phyloP scores from a whole-genome alignment of 2,797 vertebrate species.

The Sebastiscus tertius region DNA sequence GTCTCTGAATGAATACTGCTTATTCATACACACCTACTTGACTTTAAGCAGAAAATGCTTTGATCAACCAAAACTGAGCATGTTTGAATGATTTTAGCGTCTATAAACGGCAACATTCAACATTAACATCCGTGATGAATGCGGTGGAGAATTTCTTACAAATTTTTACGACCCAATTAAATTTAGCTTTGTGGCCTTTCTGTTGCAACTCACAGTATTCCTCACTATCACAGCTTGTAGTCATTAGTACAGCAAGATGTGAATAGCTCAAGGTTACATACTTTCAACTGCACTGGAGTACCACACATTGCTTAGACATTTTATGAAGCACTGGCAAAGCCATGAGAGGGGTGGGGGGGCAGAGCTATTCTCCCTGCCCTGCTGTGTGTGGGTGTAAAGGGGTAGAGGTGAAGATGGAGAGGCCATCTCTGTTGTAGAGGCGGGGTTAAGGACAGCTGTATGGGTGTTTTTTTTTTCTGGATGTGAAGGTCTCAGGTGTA shows the following conservation, averaged over 20 bases:
- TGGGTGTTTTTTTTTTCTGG: conserved; percentile 34
- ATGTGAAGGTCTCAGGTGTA: conserved; percentile 76
- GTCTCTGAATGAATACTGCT: neutral
- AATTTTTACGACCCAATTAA: neutral
- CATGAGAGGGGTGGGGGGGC: neutral
- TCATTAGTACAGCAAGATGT: conserved; percentile 31
- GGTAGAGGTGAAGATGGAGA: conserved; percentile 66
- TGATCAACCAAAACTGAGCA: neutral
- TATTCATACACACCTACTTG: neutral
- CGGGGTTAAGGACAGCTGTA: conserved; percentile 65
- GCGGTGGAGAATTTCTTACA: neutral
- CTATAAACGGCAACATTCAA: neutral
- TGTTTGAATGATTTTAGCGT: neutral
- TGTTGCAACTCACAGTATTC: conserved; percentile 9
- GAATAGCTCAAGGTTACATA: conserved; percentile 65
- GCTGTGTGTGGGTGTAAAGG: conserved; percentile 69
- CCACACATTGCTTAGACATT: conserved; percentile 26
- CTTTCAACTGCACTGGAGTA: conserved; percentile 21
- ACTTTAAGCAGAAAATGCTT: neutral
- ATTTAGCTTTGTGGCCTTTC: conserved; percentile 18
- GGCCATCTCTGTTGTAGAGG: conserved; percentile 69
- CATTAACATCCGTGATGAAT: conserved; percentile 4
- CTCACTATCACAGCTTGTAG: conserved; percentile 5
- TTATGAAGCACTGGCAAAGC: conserved; percentile 50
- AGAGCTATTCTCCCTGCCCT: conserved; percentile 48